Evolutionary conservation across 2,797 vertebrate species (phyloP).

Genomic region (Sebastes nivosus): DNA sequence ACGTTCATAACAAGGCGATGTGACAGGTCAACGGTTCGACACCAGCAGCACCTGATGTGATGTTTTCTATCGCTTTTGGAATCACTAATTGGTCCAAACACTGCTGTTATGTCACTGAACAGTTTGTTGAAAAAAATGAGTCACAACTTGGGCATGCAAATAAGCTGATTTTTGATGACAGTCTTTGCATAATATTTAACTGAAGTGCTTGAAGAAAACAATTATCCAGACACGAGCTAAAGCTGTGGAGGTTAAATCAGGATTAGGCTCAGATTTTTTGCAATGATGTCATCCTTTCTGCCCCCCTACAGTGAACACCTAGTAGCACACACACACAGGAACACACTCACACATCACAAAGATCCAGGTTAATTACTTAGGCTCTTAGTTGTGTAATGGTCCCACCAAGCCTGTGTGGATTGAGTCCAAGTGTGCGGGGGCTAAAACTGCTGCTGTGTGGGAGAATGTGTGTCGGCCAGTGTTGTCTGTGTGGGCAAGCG

Average conservation of each 20-base stretch:
- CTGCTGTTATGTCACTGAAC: background rate
- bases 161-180: background rate
- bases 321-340: background rate
- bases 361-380: slow-evolving; percentile 67
- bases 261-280: slow-evolving; percentile 58
- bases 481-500: slow-evolving; percentile 18
- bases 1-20: background rate
- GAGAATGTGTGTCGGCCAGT: slow-evolving; percentile 32
- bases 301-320: slow-evolving; percentile 22
- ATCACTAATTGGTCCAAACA: background rate
- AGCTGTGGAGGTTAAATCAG: slow-evolving; percentile 57
- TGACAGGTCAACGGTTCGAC: background rate
- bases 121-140: background rate
- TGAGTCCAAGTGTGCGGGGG: slow-evolving; percentile 54
- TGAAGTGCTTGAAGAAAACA: background rate
- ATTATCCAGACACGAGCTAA: slow-evolving; percentile 6
- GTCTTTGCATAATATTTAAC: background rate
- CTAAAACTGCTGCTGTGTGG: slow-evolving; percentile 28
- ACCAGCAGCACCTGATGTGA: background rate
- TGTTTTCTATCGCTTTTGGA: background rate
- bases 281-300: slow-evolving; percentile 69
- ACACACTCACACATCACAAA: slow-evolving; percentile 9
- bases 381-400: slow-evolving; percentile 66
- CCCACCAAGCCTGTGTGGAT: slow-evolving; percentile 48
- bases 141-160: slow-evolving; percentile 5